Evolutionary conservation across 2,797 vertebrate species (phyloP), one percentile per base, ranked within the genome.

Genomic region (Acridotheres tristis): DNA sequence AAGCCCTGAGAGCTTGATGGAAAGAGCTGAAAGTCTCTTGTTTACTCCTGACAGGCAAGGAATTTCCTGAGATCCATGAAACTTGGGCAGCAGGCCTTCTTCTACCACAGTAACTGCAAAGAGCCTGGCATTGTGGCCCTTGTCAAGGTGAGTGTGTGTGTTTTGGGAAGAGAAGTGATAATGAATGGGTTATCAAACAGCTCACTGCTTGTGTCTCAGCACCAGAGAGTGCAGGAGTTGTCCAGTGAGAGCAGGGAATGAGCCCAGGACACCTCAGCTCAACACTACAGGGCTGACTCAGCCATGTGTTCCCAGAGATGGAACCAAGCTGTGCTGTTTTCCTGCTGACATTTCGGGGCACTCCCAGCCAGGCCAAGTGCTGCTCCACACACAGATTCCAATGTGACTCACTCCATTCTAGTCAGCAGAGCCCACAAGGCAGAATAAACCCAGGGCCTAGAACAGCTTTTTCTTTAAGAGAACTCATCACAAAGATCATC

Each of bases 81-180:
- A 89, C 90, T 97, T 30, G 99, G 98, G 10, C 98, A 99, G 84
- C 90, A 97, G 90, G 99, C 99, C 25, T 99, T 99, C 97, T 99
- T 99, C 97, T 99, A 99, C 97, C 99, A 99, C 97, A 99, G 99
- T 93, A 99, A 99, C 98, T 99, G 99, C 94, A 99, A 99, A 96
- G 98, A 99, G 68, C 99, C 99, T 2, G 99, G 99, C 36, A 98
- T 99, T 2, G 99, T 98, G 59, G 99, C 98, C 71, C 81, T 99
- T 47, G 97, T 99, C 94, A 98, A 98, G 98, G 99, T 99, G 59
- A 97, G 97, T 15, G 6, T 9, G 17, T 51, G 30, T 61, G 14
- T 47, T 82, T 32, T 6, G 7, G 26, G 32, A 13, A 11, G 30
- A 17, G 69, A 43, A 58, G 16, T 26, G 22, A 18, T 30, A 54